phyloP scores from a whole-genome alignment of 2,888 invertebrate genomes.

The Perizoma flavofasciatum region DNA sequence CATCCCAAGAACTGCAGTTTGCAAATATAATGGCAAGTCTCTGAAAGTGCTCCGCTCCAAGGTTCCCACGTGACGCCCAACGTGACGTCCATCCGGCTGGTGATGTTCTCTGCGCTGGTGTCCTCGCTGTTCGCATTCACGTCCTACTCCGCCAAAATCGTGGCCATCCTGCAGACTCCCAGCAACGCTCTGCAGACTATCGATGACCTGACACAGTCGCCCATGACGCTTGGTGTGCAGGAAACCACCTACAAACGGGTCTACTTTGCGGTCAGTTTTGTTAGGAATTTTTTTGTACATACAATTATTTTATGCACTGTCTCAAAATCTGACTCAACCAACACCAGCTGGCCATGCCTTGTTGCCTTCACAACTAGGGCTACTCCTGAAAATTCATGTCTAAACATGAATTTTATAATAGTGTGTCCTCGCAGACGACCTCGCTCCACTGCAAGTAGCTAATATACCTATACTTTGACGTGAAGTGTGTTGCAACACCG shows the following conservation, averaged over 20 bases:
- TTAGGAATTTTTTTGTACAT: background rate
- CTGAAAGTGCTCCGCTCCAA: background rate
- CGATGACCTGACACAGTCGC: constrained; percentile 81
- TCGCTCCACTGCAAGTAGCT: too few relatives aligned
- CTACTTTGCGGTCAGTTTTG: constrained; percentile 75
- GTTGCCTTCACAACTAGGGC: too few relatives aligned
- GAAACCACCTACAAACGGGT: constrained; percentile 84
- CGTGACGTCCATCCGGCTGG: constrained; percentile 78
- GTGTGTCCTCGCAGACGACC: too few relatives aligned
- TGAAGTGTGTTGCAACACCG: too few relatives aligned
- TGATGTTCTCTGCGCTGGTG: constrained; percentile 81
- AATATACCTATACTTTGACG: too few relatives aligned
- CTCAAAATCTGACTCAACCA: too few relatives aligned
- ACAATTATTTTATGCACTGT: too few relatives aligned
- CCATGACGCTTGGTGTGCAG: constrained; percentile 83
- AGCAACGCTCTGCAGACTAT: constrained; percentile 82
- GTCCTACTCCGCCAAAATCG: constrained; percentile 87
- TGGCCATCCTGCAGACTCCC: constrained; percentile 85
- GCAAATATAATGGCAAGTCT: too few relatives aligned
- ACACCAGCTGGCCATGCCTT: too few relatives aligned
- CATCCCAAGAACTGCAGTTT: too few relatives aligned
- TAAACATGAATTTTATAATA: too few relatives aligned
- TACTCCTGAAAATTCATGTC: too few relatives aligned
- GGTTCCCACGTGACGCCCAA: constrained; percentile 75
- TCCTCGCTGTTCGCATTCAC: constrained; percentile 84